phyloP scores from a whole-genome alignment of 2,797 vertebrate species.

The Tadarida brasiliensis region DNA sequence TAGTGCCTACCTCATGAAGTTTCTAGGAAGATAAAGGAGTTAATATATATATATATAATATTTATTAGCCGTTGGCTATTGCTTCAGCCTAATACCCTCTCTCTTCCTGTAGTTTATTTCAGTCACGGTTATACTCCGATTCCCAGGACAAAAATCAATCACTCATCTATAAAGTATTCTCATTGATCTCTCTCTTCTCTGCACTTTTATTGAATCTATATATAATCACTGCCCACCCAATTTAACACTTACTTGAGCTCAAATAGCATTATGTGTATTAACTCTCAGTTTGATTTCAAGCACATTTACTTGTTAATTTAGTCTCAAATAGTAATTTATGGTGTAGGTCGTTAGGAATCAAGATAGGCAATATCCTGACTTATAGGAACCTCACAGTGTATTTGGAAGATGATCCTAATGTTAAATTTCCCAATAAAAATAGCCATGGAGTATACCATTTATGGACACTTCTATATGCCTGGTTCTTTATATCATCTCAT shows the following conservation, averaged over 20 bases:
- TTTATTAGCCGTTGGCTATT: background rate
- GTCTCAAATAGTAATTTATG: background rate
- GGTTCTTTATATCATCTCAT: background rate
- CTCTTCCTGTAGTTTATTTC: background rate
- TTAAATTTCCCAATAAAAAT: background rate
- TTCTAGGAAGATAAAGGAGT: background rate
- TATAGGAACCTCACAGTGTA: background rate
- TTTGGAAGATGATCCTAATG: background rate
- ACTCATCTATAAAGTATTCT: background rate
- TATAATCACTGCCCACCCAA: background rate
- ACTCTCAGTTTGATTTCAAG: constrained; percentile 49
- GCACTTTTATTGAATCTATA: background rate
- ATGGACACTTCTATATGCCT: background rate
- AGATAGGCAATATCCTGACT: background rate
- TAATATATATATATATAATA: background rate
- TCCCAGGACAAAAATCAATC: background rate
- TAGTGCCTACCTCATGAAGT: background rate
- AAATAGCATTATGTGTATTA: background rate
- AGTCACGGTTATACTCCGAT: background rate
- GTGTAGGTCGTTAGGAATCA: background rate
- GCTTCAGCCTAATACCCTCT: background rate
- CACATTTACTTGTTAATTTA: background rate
- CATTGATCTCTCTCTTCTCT: background rate
- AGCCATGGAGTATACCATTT: background rate
- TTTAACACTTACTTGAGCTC: constrained; percentile 50